Conservation (phyloP, 1,140 invertebrate species). For the Zeugodacus cucurbitae region DNA sequence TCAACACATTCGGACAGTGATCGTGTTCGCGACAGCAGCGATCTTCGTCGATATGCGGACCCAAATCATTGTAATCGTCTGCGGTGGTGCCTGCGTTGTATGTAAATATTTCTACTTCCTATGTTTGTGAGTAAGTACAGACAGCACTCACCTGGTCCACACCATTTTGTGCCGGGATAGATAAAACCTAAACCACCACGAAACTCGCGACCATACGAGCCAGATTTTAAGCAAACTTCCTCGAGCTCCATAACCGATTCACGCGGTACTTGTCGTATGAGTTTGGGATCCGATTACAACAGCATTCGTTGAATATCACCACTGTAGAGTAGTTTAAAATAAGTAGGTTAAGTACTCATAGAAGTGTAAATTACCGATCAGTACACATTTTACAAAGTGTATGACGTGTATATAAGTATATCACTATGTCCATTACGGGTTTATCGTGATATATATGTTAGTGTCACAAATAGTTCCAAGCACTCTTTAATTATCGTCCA, state of each 20-base stretch:
- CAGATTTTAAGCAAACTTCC: slow-evolving; percentile 69
- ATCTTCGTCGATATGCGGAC: slow-evolving; percentile 74
- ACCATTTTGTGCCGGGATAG: slow-evolving; percentile 79
- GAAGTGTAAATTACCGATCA: slow-evolving; percentile 65
- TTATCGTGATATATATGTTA: too few relatives aligned
- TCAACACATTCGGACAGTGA: slow-evolving; percentile 74
- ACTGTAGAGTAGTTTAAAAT: slow-evolving; percentile 53
- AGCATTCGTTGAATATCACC: slow-evolving; percentile 73
- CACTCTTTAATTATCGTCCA: too few relatives aligned
- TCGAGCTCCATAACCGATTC: slow-evolving; percentile 72
- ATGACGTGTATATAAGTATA: too few relatives aligned
- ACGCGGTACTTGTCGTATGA: slow-evolving; percentile 71
- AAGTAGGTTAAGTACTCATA: background rate
- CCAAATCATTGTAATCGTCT: slow-evolving; percentile 74
- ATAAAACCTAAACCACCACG: slow-evolving; percentile 67
- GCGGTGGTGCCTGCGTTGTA: slow-evolving; percentile 68
- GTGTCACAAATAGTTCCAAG: too few relatives aligned
- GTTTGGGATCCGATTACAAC: slow-evolving; percentile 70
- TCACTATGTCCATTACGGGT: too few relatives aligned
- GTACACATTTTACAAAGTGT: slow-evolving; percentile 72
- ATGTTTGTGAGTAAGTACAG: background rate
- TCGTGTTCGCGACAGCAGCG: slow-evolving; percentile 82
- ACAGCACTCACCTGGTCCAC: slow-evolving; percentile 71
- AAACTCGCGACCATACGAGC: slow-evolving; percentile 60
- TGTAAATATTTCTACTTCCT: background rate